Conservation (phyloP, 2,888 invertebrate species). For the Tortrix viridana region DNA sequence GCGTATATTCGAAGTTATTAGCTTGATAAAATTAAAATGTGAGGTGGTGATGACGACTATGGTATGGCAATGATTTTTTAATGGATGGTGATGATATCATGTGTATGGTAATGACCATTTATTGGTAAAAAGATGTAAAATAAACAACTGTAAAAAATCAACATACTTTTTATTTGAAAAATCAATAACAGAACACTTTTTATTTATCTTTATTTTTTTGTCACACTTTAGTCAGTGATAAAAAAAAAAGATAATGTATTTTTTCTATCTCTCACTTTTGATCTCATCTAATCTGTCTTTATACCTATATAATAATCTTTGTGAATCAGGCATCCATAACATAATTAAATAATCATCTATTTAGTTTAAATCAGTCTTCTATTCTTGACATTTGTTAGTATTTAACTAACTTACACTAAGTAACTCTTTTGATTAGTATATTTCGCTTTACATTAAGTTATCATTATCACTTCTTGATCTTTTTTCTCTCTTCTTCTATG, state of each 20-base stretch:
- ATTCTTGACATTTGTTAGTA: background rate
- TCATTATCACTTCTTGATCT: background rate
- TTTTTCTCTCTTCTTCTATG: no score
- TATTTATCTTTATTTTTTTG: no score
- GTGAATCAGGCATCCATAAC: background rate
- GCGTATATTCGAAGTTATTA: background rate
- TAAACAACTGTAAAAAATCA: no score
- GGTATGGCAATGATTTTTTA: conserved; percentile 1
- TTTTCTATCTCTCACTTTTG: background rate
- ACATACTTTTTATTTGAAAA: no score
- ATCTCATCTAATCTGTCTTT: background rate
- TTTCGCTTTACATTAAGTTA: background rate
- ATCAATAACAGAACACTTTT: background rate
- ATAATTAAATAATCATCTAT: background rate
- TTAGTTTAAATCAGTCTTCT: background rate
- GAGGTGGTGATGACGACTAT: conserved; percentile 9
- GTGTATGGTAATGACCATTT: conserved; percentile 5
- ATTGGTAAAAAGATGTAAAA: conserved; percentile 2
- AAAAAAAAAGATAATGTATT: no score
- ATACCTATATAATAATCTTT: background rate
- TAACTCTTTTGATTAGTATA: no score
- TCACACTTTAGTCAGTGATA: background rate
- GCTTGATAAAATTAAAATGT: background rate
- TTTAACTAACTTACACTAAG: no score
- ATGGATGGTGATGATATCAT: conserved; percentile 4